Percentiles rank a stretch among this genome's conserved stretches.
Evolutionary conservation across 2,113 vertebrate species (phyloP).

Genomic region (Otus sunia): DNA sequence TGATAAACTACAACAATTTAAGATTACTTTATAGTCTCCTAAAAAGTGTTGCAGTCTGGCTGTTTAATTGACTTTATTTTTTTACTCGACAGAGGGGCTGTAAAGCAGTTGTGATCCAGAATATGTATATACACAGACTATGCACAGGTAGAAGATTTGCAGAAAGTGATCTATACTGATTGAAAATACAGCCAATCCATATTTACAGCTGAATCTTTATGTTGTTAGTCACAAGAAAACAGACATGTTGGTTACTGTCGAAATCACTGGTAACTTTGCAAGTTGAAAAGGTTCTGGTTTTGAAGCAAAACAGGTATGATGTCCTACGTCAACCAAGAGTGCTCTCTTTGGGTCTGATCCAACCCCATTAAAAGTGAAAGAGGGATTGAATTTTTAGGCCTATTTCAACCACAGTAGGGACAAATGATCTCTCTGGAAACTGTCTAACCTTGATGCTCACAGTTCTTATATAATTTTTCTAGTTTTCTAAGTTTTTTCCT

Average conservation of each 20-base stretch:
- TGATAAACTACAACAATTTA: background rate
- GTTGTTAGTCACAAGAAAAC: background rate
- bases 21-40: background rate
- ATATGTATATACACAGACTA: background rate
- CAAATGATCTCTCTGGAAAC: background rate
- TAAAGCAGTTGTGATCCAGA: background rate
- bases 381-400: background rate
- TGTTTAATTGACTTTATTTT: background rate
- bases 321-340: background rate
- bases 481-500: background rate
- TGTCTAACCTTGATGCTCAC: background rate
- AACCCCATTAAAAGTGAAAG: background rate
- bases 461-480: background rate
- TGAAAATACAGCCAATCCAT: background rate
- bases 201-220: background rate
- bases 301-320: background rate
- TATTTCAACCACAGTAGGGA: background rate
- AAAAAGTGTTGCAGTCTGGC: background rate
- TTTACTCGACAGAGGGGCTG: background rate
- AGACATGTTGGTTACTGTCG: background rate
- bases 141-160: background rate
- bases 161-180: background rate
- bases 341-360: background rate
- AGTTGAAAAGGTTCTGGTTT: background rate
- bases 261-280: background rate